Evolutionary conservation across 1,140 invertebrate species (phyloP).

Genomic region (Drusus annulatus): DNA sequence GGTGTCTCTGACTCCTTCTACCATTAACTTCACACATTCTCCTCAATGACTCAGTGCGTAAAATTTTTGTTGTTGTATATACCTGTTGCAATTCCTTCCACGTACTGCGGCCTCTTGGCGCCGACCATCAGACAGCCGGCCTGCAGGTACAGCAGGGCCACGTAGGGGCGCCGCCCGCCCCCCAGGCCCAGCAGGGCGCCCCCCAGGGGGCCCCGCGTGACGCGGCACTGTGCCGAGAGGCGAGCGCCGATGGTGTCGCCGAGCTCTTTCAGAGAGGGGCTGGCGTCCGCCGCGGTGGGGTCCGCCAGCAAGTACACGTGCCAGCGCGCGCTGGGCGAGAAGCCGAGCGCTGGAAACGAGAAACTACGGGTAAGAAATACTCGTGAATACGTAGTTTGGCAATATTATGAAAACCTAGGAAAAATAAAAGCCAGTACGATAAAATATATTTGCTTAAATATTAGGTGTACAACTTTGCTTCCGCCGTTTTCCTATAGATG

Average conservation of each 20-base stretch:
- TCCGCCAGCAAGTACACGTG: not conserved
- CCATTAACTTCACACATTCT: too few species aligned
- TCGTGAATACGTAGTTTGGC: too few species aligned
- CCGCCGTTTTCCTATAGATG: too few species aligned
- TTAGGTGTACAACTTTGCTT: too few species aligned
- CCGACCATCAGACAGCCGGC: not conserved
- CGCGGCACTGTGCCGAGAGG: not conserved
- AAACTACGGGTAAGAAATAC: not conserved
- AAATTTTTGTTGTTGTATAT: not conserved
- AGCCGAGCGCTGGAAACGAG: not conserved
- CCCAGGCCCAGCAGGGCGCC: not conserved
- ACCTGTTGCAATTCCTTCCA: conserved; percentile 10
- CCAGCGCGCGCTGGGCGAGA: not conserved
- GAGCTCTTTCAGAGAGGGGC: not conserved
- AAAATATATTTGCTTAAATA: too few species aligned
- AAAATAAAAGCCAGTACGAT: too few species aligned
- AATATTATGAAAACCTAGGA: too few species aligned
- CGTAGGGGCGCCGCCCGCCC: not conserved
- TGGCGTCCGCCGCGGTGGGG: not conserved
- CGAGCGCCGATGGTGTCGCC: not conserved
- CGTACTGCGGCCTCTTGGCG: not conserved
- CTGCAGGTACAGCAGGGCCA: not conserved
- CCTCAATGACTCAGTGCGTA: too few species aligned
- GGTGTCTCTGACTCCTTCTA: too few species aligned
- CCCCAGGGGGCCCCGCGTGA: not conserved